Evolutionary conservation across 2,888 invertebrate species (phyloP).

Genomic region (Caenorhabditis becei): DNA sequence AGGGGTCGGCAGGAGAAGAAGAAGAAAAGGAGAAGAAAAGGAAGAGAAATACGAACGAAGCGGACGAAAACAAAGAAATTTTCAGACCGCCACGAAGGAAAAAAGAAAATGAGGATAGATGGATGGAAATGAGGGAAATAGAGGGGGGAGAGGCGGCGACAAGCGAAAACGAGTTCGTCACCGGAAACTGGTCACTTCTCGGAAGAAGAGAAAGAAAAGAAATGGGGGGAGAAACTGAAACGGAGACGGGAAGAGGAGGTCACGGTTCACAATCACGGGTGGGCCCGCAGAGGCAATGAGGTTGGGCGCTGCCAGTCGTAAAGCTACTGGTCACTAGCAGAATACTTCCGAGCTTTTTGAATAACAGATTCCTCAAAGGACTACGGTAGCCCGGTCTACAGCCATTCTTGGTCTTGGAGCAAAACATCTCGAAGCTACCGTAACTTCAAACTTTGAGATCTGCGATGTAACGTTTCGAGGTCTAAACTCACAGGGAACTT

Average conservation of each 20-base stretch:
- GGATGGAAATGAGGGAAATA: constrained; percentile 50
- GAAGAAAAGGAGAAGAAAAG: background rate
- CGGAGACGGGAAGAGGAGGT: constrained; percentile 17
- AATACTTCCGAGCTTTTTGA: too few relatives aligned
- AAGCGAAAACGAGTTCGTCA: constrained; percentile 40
- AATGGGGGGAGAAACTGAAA: constrained; percentile 14
- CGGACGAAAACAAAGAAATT: constrained; percentile 39
- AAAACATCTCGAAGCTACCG: too few relatives aligned
- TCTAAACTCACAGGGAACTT: too few relatives aligned
- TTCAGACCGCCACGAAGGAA: constrained; percentile 27
- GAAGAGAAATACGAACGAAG: constrained; percentile 3
- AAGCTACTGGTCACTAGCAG: too few relatives aligned
- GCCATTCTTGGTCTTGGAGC: too few relatives aligned
- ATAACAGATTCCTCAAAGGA: too few relatives aligned
- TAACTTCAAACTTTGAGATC: too few relatives aligned
- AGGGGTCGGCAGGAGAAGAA: constrained; percentile 3
- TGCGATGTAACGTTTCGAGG: too few relatives aligned
- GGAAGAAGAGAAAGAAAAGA: constrained; percentile 3
- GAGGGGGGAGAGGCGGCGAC: constrained; percentile 7
- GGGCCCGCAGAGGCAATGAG: background rate
- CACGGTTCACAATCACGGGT: constrained; percentile 38
- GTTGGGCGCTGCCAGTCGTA: too few relatives aligned
- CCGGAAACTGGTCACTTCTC: constrained; percentile 57
- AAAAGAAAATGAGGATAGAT: constrained; percentile 55
- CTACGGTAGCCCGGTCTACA: too few relatives aligned